Percentiles rank a stretch among this genome's conserved stretches.
Evolutionary conservation across 1,140 invertebrate genomes (phyloP).

Genomic region (Chionoecetes opilio): DNA sequence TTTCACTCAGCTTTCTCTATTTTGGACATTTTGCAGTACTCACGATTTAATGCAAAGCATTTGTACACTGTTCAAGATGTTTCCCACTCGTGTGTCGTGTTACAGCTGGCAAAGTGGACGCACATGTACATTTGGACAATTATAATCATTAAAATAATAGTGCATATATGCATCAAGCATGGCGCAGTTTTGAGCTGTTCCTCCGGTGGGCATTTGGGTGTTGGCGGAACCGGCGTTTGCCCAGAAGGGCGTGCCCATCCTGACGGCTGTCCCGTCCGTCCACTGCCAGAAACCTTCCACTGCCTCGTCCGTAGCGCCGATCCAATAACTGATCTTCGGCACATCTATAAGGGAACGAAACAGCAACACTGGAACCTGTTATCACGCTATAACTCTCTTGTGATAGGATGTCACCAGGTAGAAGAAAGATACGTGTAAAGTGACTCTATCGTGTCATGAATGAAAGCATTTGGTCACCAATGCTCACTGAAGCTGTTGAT

Average conservation of each 20-base stretch:
- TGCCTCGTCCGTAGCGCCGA: slow-evolving; percentile 22
- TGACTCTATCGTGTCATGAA: no score
- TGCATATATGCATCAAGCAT: not conserved
- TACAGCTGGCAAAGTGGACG: not conserved
- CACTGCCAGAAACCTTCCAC: not conserved
- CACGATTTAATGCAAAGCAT: no score
- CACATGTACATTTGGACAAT: not conserved
- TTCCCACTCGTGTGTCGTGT: no score
- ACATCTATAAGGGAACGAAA: not conserved
- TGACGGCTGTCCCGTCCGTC: not conserved
- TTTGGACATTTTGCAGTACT: no score
- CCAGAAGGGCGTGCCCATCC: slow-evolving; percentile 30
- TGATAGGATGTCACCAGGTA: not conserved
- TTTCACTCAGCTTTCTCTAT: no score
- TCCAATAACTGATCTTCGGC: not conserved
- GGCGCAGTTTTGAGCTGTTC: not conserved
- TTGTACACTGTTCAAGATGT: no score
- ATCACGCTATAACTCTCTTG: not conserved
- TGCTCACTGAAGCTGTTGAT: not conserved
- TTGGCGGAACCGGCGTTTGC: not conserved
- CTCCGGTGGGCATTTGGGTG: not conserved
- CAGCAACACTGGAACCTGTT: no score
- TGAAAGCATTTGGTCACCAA: no score
- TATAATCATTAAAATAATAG: not conserved
- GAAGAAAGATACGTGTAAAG: not conserved